Base-by-base conservation (phyloP, 2,113 vertebrate genomes). In the Abramis brama region DNA sequence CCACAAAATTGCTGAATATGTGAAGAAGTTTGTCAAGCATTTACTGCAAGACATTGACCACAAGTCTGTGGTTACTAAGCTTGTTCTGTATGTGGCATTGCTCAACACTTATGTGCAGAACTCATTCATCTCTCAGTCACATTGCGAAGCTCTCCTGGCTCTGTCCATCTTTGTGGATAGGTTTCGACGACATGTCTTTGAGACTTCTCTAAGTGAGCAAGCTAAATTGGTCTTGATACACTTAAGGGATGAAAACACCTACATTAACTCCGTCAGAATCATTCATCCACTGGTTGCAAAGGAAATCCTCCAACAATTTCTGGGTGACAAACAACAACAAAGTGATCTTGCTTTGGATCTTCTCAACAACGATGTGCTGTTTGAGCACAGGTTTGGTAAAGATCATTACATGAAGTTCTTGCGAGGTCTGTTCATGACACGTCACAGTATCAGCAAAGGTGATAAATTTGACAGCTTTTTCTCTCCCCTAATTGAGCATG, bases 51-150 rank as follows among this genome's bases (percentile, higher is more conserved):
- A 0, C 30, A 95, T 96, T 64, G 86, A 96, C 25, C 92, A 0
- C 0, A n/a, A 84, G 0, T 92, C 94, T 33, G 59, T 75, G 5
- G 94, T 90, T 11, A 96, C 95, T 0, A 86, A 73, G 7, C 70
- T 97, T 80, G 95, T 96, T 85, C 79, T 10, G 0, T 96, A 95
- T 1, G 93, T 97, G 30, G 94, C 96, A 78, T 87, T 97, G 80
- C 94, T 97, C 10, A 97, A 96, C 88, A 94, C 93, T 1, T 94
- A 97, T 0, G 94, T 97, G n/a, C 94, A 94, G 2, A 94, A 95
- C 82, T 97, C 96, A 0, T 96, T 94, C 7, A 83, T 97, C 21
- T 96, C 96, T 68, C 70, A 94, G 39, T 96, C 96, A n/a, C 96
- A 96, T 36, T 97, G 96, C 77, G 95, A 96, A 89, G 93, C 93